Percentiles rank a stretch among this genome's conserved stretches.
phyloP scores from a whole-genome alignment of 2,113 vertebrate genomes.

The Xenopus borealis region DNA sequence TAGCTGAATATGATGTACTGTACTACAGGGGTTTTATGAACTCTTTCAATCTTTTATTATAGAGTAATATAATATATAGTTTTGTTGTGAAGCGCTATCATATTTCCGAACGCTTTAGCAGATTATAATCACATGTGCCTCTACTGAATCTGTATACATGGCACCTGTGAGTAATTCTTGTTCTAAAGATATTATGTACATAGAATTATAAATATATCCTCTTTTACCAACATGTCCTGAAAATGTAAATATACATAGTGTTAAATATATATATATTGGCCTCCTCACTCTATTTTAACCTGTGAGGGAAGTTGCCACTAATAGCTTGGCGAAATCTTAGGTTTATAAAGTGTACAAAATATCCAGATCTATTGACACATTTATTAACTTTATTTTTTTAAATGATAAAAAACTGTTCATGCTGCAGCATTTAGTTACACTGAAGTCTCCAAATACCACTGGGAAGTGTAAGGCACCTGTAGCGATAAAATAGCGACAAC shows the following conservation, averaged over 20 bases:
- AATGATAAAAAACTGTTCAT: not conserved
- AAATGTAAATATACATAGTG: constrained; percentile 29
- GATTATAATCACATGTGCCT: constrained; percentile 28
- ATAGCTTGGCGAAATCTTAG: not conserved
- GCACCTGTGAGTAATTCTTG: not conserved
- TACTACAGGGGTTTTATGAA: too few species aligned
- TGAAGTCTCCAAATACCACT: constrained; percentile 12
- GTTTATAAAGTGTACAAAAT: constrained; percentile 27
- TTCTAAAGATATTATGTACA: constrained; percentile 18
- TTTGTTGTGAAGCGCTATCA: not conserved
- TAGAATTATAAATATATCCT: not conserved
- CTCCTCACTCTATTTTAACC: constrained; percentile 40
- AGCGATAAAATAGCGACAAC: constrained; percentile 4
- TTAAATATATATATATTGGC: not conserved
- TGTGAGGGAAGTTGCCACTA: constrained; percentile 27
- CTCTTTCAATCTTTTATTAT: too few species aligned
- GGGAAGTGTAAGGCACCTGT: not conserved
- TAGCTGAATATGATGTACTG: too few species aligned
- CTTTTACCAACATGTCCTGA: constrained; percentile 16
- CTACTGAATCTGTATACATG: constrained; percentile 19
- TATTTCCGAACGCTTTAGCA: constrained; percentile 19
- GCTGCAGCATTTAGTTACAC: constrained; percentile 18
- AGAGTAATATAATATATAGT: not conserved
- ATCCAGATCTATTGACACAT: not conserved
- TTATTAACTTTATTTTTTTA: constrained; percentile 20